Percentiles rank a stretch among this genome's conserved stretches.
These are phyloP conservation scores for Montipora foliosa DNA, from an alignment of 64 coral and sea anemone species.

Conservation along the genomic window DNA sequence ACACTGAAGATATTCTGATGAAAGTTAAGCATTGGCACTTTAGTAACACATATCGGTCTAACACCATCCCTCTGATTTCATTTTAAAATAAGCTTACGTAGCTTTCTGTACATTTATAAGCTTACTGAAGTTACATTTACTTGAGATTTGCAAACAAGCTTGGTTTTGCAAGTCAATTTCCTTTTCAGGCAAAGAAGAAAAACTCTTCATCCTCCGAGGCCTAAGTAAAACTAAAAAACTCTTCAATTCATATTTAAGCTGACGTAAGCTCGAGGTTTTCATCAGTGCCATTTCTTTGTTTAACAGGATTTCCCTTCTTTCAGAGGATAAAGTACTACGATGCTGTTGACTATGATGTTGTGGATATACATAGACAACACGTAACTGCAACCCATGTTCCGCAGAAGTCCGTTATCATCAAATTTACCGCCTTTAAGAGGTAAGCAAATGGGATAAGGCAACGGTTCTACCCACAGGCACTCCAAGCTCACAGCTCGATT, in stretches of 20 bases:
- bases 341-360: conserved; percentile 32
- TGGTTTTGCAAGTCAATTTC: background rate
- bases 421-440: conserved; percentile 60
- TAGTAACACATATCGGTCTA: background rate
- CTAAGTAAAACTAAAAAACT: background rate
- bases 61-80: background rate
- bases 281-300: background rate
- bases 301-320: background rate
- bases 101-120: background rate
- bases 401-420: background rate
- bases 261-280: background rate
- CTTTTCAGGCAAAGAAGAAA: background rate
- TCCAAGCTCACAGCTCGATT: too few species aligned
- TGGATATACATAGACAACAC: conserved; percentile 31
- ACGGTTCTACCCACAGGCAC: too few species aligned
- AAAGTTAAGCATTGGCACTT: background rate
- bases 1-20: background rate
- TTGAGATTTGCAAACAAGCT: background rate
- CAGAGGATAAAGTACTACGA: conserved; percentile 45
- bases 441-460: background rate
- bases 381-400: background rate
- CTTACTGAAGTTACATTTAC: too few species aligned
- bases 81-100: background rate
- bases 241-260: background rate
- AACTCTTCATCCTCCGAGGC: background rate